These are phyloP conservation scores for Percina caprodes DNA, from an alignment of 2,113 vertebrate genomes.

Conservation along the genomic window DNA sequence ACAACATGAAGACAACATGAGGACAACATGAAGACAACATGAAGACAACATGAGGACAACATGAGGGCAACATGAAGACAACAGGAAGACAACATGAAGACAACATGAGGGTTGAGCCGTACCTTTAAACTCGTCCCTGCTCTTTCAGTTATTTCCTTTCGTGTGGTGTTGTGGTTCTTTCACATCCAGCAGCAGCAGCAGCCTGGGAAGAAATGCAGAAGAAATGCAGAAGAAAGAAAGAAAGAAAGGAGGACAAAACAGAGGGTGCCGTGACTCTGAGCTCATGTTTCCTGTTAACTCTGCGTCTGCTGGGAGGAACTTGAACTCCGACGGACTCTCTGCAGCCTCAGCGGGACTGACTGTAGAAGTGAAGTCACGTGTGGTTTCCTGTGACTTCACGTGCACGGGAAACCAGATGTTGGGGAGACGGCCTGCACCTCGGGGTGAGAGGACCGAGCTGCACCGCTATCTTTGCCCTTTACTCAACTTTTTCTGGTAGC, in stretches of 20 bases:
- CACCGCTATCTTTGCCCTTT: neutral
- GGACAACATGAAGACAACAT: too few species aligned
- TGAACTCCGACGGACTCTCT: neutral
- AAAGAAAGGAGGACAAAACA: slow-evolving; percentile 5
- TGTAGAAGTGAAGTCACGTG: neutral
- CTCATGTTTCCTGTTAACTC: slow-evolving; percentile 69
- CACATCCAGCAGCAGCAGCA: slow-evolving; percentile 54
- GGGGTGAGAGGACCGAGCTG: too few species aligned
- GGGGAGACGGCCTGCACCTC: neutral
- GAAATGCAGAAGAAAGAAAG: slow-evolving; percentile 3
- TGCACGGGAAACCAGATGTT: neutral
- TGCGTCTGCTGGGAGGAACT: neutral
- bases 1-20: too few species aligned
- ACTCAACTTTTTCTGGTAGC: too few species aligned
- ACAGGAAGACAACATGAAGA: too few species aligned
- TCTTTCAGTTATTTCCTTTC: neutral
- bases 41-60: too few species aligned
- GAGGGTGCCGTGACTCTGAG: slow-evolving; percentile 41
- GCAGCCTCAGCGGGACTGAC: neutral
- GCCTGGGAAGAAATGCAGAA: slow-evolving; percentile 31
- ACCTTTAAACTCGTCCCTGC: neutral
- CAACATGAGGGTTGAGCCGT: neutral
- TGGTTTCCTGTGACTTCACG: neutral
- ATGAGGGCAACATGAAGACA: too few species aligned
- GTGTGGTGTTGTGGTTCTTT: neutral